Evolutionary conservation across 92 coral and sea anemone genomes (phyloP), one percentile per base, ranked within the genome.

Genomic region (Epizoanthus scotinus): DNA sequence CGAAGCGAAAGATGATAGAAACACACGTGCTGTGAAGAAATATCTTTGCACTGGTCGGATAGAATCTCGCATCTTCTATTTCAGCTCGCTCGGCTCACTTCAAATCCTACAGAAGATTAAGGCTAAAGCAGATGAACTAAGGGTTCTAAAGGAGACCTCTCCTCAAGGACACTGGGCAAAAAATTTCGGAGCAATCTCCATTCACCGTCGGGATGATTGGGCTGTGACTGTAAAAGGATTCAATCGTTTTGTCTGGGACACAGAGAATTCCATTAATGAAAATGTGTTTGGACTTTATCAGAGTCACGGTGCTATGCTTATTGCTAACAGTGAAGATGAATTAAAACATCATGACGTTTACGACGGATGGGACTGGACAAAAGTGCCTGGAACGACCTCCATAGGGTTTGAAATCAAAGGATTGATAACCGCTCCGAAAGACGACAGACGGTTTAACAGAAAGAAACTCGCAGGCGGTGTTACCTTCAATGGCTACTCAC

Each of bases 81-180:
- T 68, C 1, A 91, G 84, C 71, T 77, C 89, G 27, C 71, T 91
- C 52, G 94, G 91, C 15, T 68, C 89, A 6, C 24, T 82, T 63
- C 81, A 85, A 25, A 83, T 88, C n/a, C 66, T 88, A 81, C 47
- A 62, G 21, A 61, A 64, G 63, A 81, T 55, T 21, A 62, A 72
- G 73, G 82, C 86, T 5, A 26, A 60, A 56, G 67, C 86, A n/a
- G 67, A 44, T 50, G 86, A 82, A 4, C 36, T 17, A 31, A 42
- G 80, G 50, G 81, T 79, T 15, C 20, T 38, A 9, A 34, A 86
- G 0, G 97, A 89, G 53, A 69, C 78, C 19, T 72, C 91, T 56
- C 97, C 93, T 10, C 83, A 62, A 20, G 97, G 97, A 14, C 92
- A 92, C 90, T 92, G 97, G 97, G 82, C 88, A 34, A 87, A 87